Base-by-base conservation (phyloP, 92 coral and sea anemone species). In the Epizoanthus stellaris region DNA sequence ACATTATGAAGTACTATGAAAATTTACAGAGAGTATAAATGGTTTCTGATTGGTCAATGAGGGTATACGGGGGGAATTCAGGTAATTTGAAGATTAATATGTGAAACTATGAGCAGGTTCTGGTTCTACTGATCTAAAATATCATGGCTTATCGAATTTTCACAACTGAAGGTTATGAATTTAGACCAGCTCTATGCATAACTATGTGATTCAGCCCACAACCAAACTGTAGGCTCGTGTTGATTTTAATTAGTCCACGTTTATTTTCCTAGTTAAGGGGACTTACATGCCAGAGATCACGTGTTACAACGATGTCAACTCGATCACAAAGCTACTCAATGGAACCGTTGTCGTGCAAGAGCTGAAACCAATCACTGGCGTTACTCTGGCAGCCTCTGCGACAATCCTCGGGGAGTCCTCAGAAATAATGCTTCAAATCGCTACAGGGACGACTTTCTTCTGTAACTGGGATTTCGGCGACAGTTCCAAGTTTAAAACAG, bases 271-370 rank as follows among this genome's bases (percentile, higher is more conserved):
- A 79, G 83, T 12, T 0, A 87, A 84, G 47, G 98, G 98, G 25
- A 88, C 91, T 17, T 96, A 92, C 85, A 88, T 89, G 40, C 87
- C 91, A 40, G 82, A 90, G 34, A 82, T 94, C 76, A 89, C 89
- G 40, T 96, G 98, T 70, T 96, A 64, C 63, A 96, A 96, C 57
- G 95, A 93, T 52, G 91, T 94, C 12, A 96, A 92, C 86, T 94
- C 94, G 7, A 91, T 92, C 8, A 87, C 88, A 57, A 85, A 85
- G 23, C 62, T 86, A 38, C 87, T 96, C 69, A 92, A 96, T 70
- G 92, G 90, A 3, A 94, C 92, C 11, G 89, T 96, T 6, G 85
- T 90, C 2, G 95, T 94, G 5, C 91, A 96, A 69, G 80, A 85
- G 20, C 68, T 92, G 23, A 87, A 85, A 69, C 85, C 90, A 6